These are phyloP conservation scores for Aramus guarauna DNA, from an alignment of 2,113 vertebrate genomes.

Conservation along the genomic window DNA sequence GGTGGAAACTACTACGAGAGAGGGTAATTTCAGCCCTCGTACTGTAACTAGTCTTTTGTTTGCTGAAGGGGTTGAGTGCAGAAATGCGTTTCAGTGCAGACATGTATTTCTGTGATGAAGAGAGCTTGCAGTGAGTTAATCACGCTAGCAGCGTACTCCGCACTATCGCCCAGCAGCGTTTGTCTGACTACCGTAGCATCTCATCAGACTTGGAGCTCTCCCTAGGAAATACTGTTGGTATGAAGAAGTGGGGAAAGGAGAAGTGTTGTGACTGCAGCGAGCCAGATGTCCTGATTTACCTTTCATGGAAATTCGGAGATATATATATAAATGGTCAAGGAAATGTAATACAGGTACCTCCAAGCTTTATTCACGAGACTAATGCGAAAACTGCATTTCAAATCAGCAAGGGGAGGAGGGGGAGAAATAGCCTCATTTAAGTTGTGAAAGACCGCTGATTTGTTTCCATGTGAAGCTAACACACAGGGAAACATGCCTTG, in stretches of 20 bases:
- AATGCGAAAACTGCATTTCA: background rate
- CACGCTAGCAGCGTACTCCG: background rate
- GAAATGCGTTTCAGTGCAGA: background rate
- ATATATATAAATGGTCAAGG: background rate
- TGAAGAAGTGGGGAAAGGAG: background rate
- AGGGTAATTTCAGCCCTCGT: background rate
- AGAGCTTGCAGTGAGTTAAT: background rate
- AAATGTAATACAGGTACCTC: background rate
- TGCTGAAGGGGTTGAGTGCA: background rate
- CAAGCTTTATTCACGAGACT: background rate
- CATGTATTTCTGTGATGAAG: background rate
- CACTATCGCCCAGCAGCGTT: background rate
- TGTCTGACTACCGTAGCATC: background rate
- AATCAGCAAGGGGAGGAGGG: background rate
- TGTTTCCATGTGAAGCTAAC: background rate
- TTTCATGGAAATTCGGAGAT: background rate
- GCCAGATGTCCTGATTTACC: background rate
- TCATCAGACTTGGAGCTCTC: background rate
- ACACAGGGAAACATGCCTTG: background rate
- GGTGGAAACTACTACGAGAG: background rate
- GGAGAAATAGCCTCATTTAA: background rate
- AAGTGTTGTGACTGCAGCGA: background rate
- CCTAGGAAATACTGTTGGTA: background rate
- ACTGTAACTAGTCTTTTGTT: background rate
- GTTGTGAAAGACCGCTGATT: background rate